Conservation (phyloP, 2,113 vertebrate genomes). For the Vulpes vulpes region DNA sequence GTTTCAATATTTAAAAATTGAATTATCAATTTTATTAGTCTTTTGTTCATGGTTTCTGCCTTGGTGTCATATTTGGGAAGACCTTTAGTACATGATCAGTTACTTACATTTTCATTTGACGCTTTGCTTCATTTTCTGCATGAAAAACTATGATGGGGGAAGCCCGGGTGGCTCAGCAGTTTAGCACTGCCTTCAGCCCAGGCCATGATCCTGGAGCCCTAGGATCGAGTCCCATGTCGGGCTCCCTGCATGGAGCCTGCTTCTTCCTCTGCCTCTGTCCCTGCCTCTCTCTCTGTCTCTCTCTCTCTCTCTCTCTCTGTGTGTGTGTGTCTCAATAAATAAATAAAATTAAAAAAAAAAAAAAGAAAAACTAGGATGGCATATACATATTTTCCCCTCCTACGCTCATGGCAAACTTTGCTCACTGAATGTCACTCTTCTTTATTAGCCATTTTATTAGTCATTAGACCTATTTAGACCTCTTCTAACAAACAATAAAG, state of each 20-base stretch:
- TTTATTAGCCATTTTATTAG: not conserved
- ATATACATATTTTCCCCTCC: not conserved
- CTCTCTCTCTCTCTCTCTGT: too few relatives aligned
- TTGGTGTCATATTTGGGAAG: not conserved
- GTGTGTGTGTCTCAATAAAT: too few relatives aligned
- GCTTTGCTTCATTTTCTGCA: not conserved
- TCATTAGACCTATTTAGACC: not conserved
- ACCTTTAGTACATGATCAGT: not conserved
- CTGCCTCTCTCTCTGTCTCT: too few relatives aligned
- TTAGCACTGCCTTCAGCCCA: too few relatives aligned
- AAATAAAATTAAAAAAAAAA: too few relatives aligned
- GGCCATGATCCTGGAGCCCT: too few relatives aligned
- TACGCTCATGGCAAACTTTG: not conserved
- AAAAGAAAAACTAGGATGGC: not conserved
- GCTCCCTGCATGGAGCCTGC: too few relatives aligned
- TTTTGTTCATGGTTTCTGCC: not conserved
- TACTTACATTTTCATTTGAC: conserved; percentile 1
- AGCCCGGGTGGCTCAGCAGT: too few relatives aligned
- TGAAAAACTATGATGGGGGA: not conserved
- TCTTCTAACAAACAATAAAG: not conserved
- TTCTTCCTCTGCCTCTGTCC: too few relatives aligned
- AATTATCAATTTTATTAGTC: not conserved
- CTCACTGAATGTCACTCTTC: not conserved
- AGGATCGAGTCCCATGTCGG: too few relatives aligned
- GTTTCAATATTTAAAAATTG: not conserved